Base-by-base conservation (phyloP, 1,140 invertebrate genomes). In the Drosophila athabasca region DNA sequence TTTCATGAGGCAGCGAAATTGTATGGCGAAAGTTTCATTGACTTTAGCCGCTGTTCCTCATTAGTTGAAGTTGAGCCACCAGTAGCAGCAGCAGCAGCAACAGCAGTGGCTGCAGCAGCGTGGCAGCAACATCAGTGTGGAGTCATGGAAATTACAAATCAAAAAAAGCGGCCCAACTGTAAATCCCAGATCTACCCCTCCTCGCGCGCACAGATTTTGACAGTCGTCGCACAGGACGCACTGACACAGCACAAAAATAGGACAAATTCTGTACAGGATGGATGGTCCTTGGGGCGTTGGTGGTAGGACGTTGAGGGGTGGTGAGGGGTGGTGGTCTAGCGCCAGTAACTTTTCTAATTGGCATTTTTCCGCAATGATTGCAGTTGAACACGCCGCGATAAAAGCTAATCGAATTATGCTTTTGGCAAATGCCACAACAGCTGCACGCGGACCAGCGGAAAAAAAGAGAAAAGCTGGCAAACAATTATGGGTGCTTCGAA, bases 401-500 rank as follows among this genome's bases (percentile, higher is more conserved):
- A 88, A 78, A 82, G 82, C 82, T 85, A 82, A 85, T 85, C 82
- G 82, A 85, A 85, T 85, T 85, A 85, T 85, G 78, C 83, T 85
- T 78, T 68, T 70, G 81, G 82, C 82, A 62, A 85, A 79, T 58
- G 79, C 75, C 74, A 69, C 52, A 65, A 66, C 68, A 81, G 58
- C 48, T 58, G 45, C 44, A 61, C 61, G 35, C 11, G 35, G 35
- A 39, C 35, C 35, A 39, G 35, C 35, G 35, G 60, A 80, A 64
- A 26, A 45, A 46, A 64, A 64, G 51, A 76, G 51, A 76, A 66
- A 76, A 72, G 65, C 82, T 51, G 68, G 54, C 83, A 71, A 82
- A 82, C 74, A 71, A 74, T 85, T 84, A 55, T 67, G 67, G 66
- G 51, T 35, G 17, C 59, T 53, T 13, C 19, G 22, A 24, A 51